A percentile compares a stretch with the other conserved stretches of the same genome.
phyloP scores from a whole-genome alignment of 2,113 vertebrate genomes.

The Macroglossus sobrinus region DNA sequence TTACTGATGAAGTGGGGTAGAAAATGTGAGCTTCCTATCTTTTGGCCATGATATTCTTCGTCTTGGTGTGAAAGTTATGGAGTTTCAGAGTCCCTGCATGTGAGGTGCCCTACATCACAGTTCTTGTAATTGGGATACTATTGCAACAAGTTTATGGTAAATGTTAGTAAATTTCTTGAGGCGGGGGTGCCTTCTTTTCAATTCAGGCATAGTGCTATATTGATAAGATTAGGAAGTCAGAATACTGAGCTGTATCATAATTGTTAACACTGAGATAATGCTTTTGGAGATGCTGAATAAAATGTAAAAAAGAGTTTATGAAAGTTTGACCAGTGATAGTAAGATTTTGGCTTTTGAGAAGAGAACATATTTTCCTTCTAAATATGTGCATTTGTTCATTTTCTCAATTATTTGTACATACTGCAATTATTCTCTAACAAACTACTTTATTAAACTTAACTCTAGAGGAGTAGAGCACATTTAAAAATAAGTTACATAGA shows the following conservation, averaged over 20 bases:
- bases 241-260: not conserved
- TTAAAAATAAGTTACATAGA: not conserved
- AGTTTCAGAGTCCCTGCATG: not conserved
- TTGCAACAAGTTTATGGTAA: not conserved
- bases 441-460: not conserved
- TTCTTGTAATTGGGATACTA: not conserved
- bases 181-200: not conserved
- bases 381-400: not conserved
- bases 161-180: not conserved
- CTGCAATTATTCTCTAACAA: not conserved
- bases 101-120: not conserved
- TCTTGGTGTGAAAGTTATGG: not conserved
- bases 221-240: not conserved
- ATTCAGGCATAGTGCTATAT: not conserved
- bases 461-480: not conserved
- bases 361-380: not conserved
- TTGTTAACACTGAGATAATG: not conserved
- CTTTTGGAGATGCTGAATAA: not conserved
- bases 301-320: not conserved
- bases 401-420: not conserved
- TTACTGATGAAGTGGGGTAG: not conserved
- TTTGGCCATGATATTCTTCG: not conserved
- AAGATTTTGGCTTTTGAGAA: not conserved
- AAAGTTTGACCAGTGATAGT: not conserved
- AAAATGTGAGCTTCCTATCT: not conserved